Conservation (phyloP, 2,797 vertebrate genomes). For the Poecile montanus region DNA sequence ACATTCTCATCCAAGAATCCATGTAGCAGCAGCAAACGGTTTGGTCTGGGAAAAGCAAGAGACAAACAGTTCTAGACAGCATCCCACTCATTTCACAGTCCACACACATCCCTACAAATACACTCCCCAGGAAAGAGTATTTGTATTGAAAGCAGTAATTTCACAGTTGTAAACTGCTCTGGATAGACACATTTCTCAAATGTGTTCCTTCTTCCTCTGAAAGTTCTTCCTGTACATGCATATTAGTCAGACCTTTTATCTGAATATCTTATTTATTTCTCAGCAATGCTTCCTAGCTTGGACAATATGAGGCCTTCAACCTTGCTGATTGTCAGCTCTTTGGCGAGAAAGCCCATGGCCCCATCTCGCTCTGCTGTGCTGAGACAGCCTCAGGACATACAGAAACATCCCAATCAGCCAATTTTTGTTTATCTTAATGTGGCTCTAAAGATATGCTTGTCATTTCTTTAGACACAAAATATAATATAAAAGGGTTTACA, state of each 20-base stretch:
- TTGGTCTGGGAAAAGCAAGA: constrained; percentile 75
- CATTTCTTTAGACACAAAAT: constrained; percentile 24
- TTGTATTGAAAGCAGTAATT: not conserved
- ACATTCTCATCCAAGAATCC: constrained; percentile 86
- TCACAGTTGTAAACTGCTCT: not conserved
- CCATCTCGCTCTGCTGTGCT: not conserved
- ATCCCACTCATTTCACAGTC: not conserved
- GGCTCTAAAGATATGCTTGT: not conserved
- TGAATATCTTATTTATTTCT: not conserved
- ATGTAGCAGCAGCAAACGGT: constrained; percentile 82
- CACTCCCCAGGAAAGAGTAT: not conserved
- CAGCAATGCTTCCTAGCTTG: not conserved
- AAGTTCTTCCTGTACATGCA: not conserved
- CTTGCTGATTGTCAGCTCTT: not conserved
- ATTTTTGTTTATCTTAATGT: not conserved
- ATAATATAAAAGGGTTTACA: not conserved
- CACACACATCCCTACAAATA: not conserved
- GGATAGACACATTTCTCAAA: not conserved
- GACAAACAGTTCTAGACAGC: not conserved
- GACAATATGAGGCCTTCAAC: not conserved
- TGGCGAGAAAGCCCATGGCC: not conserved
- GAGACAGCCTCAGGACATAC: not conserved
- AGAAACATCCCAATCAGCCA: not conserved
- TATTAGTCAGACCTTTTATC: not conserved
- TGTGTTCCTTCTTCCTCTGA: not conserved